Base-by-base conservation (phyloP, 2,888 invertebrate species). In the Dolichomitus sp. region DNA sequence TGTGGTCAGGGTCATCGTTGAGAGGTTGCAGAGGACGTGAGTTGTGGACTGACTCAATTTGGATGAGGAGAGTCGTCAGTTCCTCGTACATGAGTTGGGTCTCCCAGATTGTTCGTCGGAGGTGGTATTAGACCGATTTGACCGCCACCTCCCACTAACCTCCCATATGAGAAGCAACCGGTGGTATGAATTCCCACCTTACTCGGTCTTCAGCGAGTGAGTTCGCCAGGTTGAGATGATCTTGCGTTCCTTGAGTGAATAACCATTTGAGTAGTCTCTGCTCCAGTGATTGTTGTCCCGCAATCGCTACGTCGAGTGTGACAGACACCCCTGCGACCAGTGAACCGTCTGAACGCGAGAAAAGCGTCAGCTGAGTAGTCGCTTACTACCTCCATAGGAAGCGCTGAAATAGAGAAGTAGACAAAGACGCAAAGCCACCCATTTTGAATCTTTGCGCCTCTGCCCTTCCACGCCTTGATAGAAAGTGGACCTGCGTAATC, bases 71-170 rank as follows among this genome's bases (percentile, higher is more conserved):
- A 1, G 87, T 90, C 1, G 73, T 19, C 45, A 88, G 84, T 42
- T 91, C 87, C 68, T 90, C 88, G 37, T 74, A 87, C 0, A 84
- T 90, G 11, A 90, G 54, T 4, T 74, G 50, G 0, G 61, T 6
- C 6, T 82, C 81, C 0, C 87, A 86, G 0, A 88, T 63, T 1
- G 87, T 72, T 37, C 86, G 73, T 9, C 59, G 59, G 12, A 90
- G 48, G 75, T 88, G 89, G 72, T 63, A 77, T 69, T 92, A 90
- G 0, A 87, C 72, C 0, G 87, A 86, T 50, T 88, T 88, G 0
- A 90, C 86, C 1, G 85, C 87, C 3, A 88, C 85, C 57, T 91
- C 90, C 88, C 88, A 89, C 12, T 90, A 70, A 2, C 89, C 90
- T 4, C 90, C 89, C 65, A 88, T 87, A 40, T 89, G 87, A 0